Percentiles rank a stretch among this genome's conserved stretches.
Evolutionary conservation across 2,113 vertebrate species (phyloP).

Genomic region (Hepsetus odoe): DNA sequence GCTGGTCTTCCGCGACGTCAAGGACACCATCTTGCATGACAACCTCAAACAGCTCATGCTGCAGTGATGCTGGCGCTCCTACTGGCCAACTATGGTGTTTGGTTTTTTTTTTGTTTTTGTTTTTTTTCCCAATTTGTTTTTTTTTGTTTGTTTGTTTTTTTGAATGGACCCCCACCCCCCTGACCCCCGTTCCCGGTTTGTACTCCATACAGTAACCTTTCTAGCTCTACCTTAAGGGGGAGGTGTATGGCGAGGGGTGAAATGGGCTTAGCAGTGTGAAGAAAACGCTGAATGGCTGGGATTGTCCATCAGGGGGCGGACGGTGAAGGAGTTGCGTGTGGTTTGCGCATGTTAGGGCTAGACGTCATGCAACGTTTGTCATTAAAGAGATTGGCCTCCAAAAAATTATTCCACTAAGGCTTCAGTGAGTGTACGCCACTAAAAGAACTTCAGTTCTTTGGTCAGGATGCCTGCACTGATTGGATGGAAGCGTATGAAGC

Average conservation of each 20-base stretch:
- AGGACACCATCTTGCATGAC: slow-evolving; percentile 90
- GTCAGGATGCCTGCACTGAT: too few relatives aligned
- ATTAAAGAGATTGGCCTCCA: too few relatives aligned
- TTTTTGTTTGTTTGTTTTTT: not conserved
- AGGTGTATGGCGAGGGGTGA: not conserved
- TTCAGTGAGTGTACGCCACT: too few relatives aligned
- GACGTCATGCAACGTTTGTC: not conserved
- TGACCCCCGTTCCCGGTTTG: not conserved
- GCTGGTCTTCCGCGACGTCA: slow-evolving; percentile 88
- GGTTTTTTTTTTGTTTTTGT: not conserved
- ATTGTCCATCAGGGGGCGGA: too few relatives aligned
- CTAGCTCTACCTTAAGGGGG: not conserved
- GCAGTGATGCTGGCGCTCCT: slow-evolving; percentile 76
- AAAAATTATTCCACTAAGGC: too few relatives aligned
- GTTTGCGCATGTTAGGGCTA: not conserved
- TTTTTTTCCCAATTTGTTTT: not conserved
- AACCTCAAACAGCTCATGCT: slow-evolving; percentile 94
- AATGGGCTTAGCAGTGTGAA: slow-evolving; percentile 8
- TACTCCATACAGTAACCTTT: slow-evolving; percentile 40
- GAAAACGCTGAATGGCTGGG: not conserved
- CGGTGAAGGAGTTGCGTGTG: too few relatives aligned
- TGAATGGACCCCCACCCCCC: not conserved
- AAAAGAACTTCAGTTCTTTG: too few relatives aligned
- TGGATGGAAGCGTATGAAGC: too few relatives aligned
- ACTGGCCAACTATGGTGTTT: too few relatives aligned